These are phyloP conservation scores for Synaphobranchus kaupii DNA, from an alignment of 2,797 vertebrate genomes.

Conservation along the genomic window DNA sequence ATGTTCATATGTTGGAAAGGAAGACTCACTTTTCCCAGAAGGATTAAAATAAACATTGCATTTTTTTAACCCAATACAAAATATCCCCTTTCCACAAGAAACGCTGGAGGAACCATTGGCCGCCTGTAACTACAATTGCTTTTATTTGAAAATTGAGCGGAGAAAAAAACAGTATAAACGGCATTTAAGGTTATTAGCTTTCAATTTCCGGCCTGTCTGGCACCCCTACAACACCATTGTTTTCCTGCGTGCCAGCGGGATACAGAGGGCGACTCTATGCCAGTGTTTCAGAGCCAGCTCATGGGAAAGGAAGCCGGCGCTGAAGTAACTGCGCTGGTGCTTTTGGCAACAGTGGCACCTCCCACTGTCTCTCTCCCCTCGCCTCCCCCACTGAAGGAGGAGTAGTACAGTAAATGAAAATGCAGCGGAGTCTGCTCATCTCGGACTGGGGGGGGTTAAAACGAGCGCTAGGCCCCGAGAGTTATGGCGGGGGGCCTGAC, in stretches of 20 bases:
- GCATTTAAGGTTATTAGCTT: constrained; percentile 67
- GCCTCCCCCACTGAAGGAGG: neutral
- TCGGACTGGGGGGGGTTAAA: constrained; percentile 29
- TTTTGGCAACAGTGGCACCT: constrained; percentile 32
- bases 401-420: constrained; percentile 29
- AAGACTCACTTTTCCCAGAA: constrained; percentile 17
- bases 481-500: constrained; percentile 48
- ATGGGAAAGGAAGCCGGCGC: neutral
- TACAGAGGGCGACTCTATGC: constrained; percentile 29
- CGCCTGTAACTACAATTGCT: constrained; percentile 42
- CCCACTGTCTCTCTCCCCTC: constrained; percentile 15
- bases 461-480: constrained; percentile 47
- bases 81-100: constrained; percentile 13
- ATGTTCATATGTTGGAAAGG: constrained; percentile 38
- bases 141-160: constrained; percentile 59
- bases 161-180: constrained; percentile 54
- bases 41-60: neutral
- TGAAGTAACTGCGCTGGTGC: constrained; percentile 33
- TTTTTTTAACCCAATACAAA: neutral
- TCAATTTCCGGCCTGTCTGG: constrained; percentile 49
- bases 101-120: constrained; percentile 36
- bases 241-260: constrained; percentile 46
- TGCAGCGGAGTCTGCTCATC: neutral
- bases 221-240: constrained; percentile 49
- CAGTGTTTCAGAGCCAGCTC: constrained; percentile 35